These are phyloP conservation scores for Marronus borbonicus DNA, from an alignment of 2,888 invertebrate genomes.

Conservation along the genomic window DNA sequence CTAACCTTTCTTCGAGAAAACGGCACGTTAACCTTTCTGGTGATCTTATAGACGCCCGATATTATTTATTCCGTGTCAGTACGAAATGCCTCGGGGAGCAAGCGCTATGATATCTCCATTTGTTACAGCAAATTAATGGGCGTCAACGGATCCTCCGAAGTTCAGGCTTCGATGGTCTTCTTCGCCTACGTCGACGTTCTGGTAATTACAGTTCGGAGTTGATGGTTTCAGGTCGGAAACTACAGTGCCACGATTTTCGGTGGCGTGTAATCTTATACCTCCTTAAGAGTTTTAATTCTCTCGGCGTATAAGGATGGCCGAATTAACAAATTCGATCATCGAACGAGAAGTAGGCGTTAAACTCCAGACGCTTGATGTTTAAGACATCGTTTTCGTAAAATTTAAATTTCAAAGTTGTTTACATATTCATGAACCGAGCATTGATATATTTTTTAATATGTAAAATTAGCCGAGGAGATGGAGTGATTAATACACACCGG, in stretches of 20 bases:
- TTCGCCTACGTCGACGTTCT: constrained; percentile 39
- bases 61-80: constrained; percentile 35
- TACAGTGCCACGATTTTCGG: constrained; percentile 10
- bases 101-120: constrained; percentile 55
- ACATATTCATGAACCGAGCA: no score
- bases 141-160: constrained; percentile 53
- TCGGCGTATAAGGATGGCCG: background rate
- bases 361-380: no score
- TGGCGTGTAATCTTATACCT: constrained; percentile 19
- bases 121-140: constrained; percentile 57
- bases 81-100: constrained; percentile 31
- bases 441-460: no score
- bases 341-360: background rate
- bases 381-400: no score
- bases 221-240: background rate
- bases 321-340: constrained; percentile 13
- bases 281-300: constrained; percentile 15
- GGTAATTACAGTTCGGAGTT: constrained; percentile 20
- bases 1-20: no score
- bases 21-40: no score
- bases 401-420: no score
- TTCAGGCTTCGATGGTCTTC: constrained; percentile 45
- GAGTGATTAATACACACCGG: no score
- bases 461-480: no score
- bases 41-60: background rate